Evolutionary conservation across 2,888 invertebrate species (phyloP).

Genomic region (Drosophila subquinaria): DNA sequence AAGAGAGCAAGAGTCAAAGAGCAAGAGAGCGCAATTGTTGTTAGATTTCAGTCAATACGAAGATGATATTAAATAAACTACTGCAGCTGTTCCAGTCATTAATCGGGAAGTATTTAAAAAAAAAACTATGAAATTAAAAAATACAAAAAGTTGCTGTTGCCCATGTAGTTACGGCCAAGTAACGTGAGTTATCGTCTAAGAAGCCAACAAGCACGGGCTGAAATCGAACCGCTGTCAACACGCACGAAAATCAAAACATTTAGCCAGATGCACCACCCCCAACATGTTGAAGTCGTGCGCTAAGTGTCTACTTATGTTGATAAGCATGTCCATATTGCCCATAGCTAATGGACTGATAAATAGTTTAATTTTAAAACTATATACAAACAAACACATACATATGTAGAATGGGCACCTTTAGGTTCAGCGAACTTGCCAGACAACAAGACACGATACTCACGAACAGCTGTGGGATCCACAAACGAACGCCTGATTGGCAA

Average conservation of each 20-base stretch:
- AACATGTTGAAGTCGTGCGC: background rate
- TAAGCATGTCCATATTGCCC: background rate
- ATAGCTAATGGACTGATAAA: slow-evolving; percentile 34
- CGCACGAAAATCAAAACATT: slow-evolving; percentile 35
- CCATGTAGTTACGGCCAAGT: slow-evolving; percentile 75
- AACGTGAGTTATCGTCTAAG: slow-evolving; percentile 71
- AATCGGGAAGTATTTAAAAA: slow-evolving; percentile 3
- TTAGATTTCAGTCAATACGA: background rate
- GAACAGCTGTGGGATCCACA: slow-evolving; percentile 25
- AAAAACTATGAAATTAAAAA: background rate
- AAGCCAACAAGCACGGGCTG: slow-evolving; percentile 78
- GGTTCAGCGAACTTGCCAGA: slow-evolving; percentile 59
- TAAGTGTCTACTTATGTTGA: slow-evolving; percentile 1
- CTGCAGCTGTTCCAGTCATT: slow-evolving; percentile 26
- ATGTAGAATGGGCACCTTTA: slow-evolving; percentile 9
- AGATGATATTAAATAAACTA: slow-evolving; percentile 33
- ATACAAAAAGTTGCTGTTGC: slow-evolving; percentile 68
- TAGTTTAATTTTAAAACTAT: slow-evolving; percentile 18
- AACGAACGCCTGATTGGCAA: slow-evolving; percentile 25
- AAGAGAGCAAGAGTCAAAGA: slow-evolving; percentile 23
- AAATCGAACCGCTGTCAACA: slow-evolving; percentile 52
- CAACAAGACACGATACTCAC: slow-evolving; percentile 26
- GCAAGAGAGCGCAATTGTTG: slow-evolving; percentile 12
- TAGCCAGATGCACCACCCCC: slow-evolving; percentile 55
- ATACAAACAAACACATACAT: slow-evolving; percentile 4